Percentiles rank a stretch among this genome's conserved stretches.
Conservation (phyloP, 2,888 invertebrate genomes). For the Celastrina argiolus region DNA sequence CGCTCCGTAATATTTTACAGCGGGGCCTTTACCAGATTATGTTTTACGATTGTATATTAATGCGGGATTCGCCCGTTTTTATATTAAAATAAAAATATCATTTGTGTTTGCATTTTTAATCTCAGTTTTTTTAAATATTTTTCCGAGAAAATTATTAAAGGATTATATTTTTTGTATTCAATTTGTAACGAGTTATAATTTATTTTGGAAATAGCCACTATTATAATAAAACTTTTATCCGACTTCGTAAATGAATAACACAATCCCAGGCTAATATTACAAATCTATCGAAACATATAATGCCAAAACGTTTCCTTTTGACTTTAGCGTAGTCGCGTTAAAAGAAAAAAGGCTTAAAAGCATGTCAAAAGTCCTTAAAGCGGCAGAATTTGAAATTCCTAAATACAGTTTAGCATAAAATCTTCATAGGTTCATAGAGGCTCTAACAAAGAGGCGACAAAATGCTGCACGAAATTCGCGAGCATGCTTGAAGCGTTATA, state of each 20-base stretch:
- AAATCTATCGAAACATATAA: no score
- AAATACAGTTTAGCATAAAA: constrained; percentile 27
- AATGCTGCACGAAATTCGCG: constrained; percentile 46
- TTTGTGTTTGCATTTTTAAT: background rate
- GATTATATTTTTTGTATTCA: no score
- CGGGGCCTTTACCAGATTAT: background rate
- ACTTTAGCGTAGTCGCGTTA: no score
- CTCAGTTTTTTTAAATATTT: background rate
- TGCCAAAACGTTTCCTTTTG: no score
- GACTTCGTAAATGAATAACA: no score
- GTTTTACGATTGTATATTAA: background rate
- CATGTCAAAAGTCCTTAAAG: background rate
- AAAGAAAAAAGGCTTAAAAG: background rate
- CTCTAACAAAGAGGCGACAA: constrained; percentile 34
- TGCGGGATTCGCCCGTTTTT: background rate
- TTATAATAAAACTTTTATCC: no score
- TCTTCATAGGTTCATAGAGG: constrained; percentile 25
- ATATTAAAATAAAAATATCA: background rate
- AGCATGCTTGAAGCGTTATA: constrained; percentile 39
- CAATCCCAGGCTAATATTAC: no score
- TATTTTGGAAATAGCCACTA: no score
- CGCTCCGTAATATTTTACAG: constrained; percentile 3
- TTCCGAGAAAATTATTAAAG: no score
- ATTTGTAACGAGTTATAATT: no score
- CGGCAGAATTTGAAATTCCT: constrained; percentile 20